phyloP scores from a whole-genome alignment of 1,140 invertebrate genomes.

The Drosophila melanica region DNA sequence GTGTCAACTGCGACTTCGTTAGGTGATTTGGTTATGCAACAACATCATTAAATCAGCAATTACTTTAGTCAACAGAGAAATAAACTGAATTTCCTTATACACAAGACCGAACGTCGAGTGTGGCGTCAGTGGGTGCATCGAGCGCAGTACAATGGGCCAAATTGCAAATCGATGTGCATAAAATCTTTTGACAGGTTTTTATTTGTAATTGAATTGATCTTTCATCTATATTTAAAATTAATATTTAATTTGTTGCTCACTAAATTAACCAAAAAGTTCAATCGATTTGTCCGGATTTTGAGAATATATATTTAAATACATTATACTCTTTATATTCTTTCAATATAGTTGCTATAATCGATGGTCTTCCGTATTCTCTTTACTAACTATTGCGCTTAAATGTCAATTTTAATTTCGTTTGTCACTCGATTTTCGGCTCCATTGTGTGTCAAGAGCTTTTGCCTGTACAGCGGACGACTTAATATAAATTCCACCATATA shows the following conservation, averaged over 20 bases:
- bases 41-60: conserved; percentile 83
- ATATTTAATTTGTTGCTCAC: no score
- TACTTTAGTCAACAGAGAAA: conserved; percentile 81
- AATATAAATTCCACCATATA: conserved; percentile 36
- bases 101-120: conserved; percentile 63
- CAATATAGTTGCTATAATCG: no score
- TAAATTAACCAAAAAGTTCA: no score
- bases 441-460: conserved; percentile 27
- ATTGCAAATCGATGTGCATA: not conserved
- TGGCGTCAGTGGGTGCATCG: conserved; percentile 36
- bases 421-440: conserved; percentile 23
- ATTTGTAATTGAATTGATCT: no score
- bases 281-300: no score
- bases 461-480: conserved; percentile 27
- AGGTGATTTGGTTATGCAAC: conserved; percentile 83
- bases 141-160: conserved; percentile 20
- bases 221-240: no score
- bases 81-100: conserved; percentile 80
- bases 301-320: no score
- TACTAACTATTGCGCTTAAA: not conserved
- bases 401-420: conserved; percentile 66
- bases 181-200: not conserved
- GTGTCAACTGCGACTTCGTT: conserved; percentile 62
- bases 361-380: no score
- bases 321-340: no score